Evolutionary conservation across 2,797 vertebrate genomes (phyloP), one percentile per base, ranked within the genome.

Genomic region (Pogonophryne albipinna): DNA sequence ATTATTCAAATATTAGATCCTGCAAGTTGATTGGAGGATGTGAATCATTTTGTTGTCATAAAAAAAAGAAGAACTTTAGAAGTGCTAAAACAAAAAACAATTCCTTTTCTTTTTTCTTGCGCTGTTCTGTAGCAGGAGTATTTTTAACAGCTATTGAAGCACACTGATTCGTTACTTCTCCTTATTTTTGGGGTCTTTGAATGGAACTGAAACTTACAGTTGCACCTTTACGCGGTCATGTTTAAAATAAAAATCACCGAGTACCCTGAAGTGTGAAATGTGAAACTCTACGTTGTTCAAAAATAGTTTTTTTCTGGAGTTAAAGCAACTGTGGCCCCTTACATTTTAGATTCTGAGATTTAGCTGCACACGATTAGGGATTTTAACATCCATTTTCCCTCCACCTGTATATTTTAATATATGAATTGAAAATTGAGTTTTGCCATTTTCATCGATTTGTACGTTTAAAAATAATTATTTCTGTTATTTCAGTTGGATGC

Each of bases 161-260:
- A 58, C 51, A 46, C 1, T 41, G 52, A 45, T n/a, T 46, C 51
- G 49, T 42, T 34, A 49, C 60, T 52, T 58, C 20, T 62, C 46
- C 14, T 55, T 74, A 49, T 55, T 15, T 16, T 1, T 5, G 16
- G 3, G 38, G n/a, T 74, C 10, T 57, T 66, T 56, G 46, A 65
- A 60, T 45, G 57, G 51, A 77, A 60, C 19, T 72, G 50, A 75
- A 79, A 59, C 67, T 7, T 57, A 31, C 34, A 38, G 34, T 38
- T 67, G 42, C 42, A 58, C 46, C 31, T 27, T 70, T 50, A 51
- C 19, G 44, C 19, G 44, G 62, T 27, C 14, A 19, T n/a, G 10
- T 31, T 53, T 6, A 2, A 49, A 38, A 38, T 42, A 52, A 74
- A 67, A 71, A 20, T 53, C 16, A 53, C 41, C 27, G 19, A 45